Percentiles rank a stretch among this genome's conserved stretches.
These are phyloP conservation scores for Pristionchus mayeri DNA, from an alignment of 2,888 invertebrate species.

Conservation along the genomic window DNA sequence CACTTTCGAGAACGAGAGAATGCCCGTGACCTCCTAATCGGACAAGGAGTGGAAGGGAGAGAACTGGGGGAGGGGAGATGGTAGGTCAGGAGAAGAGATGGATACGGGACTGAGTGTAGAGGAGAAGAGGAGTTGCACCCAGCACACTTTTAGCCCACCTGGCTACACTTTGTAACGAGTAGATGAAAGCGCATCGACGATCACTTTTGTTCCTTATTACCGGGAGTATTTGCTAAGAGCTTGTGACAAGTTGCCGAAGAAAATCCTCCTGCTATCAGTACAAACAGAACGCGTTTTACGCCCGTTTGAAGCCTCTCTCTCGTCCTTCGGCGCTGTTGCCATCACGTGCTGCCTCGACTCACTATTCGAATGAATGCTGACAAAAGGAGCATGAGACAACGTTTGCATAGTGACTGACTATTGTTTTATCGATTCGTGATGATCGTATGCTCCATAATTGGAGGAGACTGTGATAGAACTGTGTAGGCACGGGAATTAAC, in stretches of 20 bases:
- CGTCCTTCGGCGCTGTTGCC: too few relatives aligned
- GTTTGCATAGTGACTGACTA: too few relatives aligned
- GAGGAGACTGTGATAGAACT: too few relatives aligned
- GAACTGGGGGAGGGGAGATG: not conserved
- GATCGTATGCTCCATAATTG: too few relatives aligned
- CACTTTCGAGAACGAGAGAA: conserved; percentile 24
- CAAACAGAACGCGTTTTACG: not conserved
- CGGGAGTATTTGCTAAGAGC: not conserved
- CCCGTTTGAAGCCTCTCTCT: too few relatives aligned
- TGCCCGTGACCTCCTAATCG: conserved; percentile 35
- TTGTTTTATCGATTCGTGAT: too few relatives aligned
- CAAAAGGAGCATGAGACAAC: too few relatives aligned
- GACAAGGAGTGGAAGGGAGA: not conserved
- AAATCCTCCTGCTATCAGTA: not conserved
- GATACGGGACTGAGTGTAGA: not conserved
- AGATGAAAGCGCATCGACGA: not conserved
- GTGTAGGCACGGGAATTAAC: not conserved
- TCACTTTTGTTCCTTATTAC: too few relatives aligned
- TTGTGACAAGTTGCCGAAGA: not conserved
- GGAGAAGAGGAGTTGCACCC: not conserved
- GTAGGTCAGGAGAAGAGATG: too few relatives aligned
- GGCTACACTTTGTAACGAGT: not conserved
- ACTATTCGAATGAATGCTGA: too few relatives aligned
- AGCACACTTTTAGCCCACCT: not conserved
- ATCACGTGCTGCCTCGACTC: too few relatives aligned